phyloP scores from a whole-genome alignment of 2,888 invertebrate species.

The Drosophila gaucha region DNA sequence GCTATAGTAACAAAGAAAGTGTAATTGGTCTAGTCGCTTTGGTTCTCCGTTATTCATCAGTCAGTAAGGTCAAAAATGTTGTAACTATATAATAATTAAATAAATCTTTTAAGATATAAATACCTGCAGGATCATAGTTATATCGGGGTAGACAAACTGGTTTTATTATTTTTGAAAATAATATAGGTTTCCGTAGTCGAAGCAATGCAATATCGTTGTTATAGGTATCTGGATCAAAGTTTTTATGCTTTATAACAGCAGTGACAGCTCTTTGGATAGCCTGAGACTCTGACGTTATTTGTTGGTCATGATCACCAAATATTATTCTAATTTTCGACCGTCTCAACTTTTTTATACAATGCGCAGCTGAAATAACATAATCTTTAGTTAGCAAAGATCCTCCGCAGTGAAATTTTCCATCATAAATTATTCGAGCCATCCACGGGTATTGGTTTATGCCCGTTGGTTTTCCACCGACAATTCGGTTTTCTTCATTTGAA shows the following conservation, averaged over 20 bases:
- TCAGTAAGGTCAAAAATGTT: too few species aligned
- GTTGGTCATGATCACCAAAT: conserved; percentile 94
- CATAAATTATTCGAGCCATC: conserved; percentile 94
- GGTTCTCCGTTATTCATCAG: too few species aligned
- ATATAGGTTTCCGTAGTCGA: conserved; percentile 90
- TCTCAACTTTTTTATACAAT: conserved; percentile 91
- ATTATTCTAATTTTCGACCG: conserved; percentile 92
- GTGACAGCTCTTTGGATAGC: conserved; percentile 93
- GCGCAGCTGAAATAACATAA: conserved; percentile 94
- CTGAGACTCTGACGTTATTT: conserved; percentile 90
- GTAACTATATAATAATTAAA: too few species aligned
- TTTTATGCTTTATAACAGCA: conserved; percentile 91
- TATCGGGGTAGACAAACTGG: conserved; percentile 91
- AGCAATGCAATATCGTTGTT: conserved; percentile 94
- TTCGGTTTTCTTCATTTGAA: conserved; percentile 93
- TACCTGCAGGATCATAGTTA: conserved; percentile 86
- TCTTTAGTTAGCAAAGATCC: conserved; percentile 92
- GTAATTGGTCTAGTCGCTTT: too few species aligned
- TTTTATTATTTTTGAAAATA: conserved; percentile 87
- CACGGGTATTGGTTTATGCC: conserved; percentile 94
- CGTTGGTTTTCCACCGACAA: conserved; percentile 93
- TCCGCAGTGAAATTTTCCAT: conserved; percentile 95
- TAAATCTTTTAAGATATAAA: conserved; percentile 50
- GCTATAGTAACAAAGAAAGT: too few species aligned
- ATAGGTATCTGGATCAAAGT: conserved; percentile 93